Evolutionary conservation across 2,888 invertebrate species (phyloP), one percentile per base, ranked within the genome.

Genomic region (Meteorus cinctellus): DNA sequence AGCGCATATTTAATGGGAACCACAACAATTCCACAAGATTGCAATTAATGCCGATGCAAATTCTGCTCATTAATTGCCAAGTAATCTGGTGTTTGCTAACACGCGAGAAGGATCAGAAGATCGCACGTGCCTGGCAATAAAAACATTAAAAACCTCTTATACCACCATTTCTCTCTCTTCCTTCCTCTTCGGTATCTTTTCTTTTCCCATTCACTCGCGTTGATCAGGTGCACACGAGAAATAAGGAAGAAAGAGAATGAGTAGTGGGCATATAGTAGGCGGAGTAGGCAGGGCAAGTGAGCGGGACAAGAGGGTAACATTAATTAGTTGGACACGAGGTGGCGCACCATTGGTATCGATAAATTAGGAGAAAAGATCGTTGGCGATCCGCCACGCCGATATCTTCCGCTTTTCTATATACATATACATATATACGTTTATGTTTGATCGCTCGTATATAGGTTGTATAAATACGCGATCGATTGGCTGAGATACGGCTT

Each of bases 61-160:
- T 79, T 67, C 78, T 79, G 77, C 81, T 81, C 83, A 83, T 84
- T 84, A 84, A 84, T 83, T 83, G 83, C 80, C 78, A 79, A 80
- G 79, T 82, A 83, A 84, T 83, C 81, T 81, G 81, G 77, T 81
- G 79, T 84, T 82, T 82, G 77, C 77, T 77, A 79, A 71, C 72
- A 62, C 62, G 62, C 62, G 31, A 62, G 62, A 62, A 31, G 27
- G 29, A 62, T 29, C 62, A n/a, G 10, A n/a, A 62, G 63, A 34
- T 31, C 55, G 69, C 69, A 70, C 69, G 69, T 59, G 69, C 62
- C 68, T 63, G 2, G 60, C 72, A 63, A 63, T 31, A 63, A 62
- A 62, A 62, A 70, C 55, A 51, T 29, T 24, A 59, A 36, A 70
- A 70, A 59, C 5, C 48, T 68, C 69, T 70, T 55, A 31, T 29